Base-by-base conservation (phyloP, 2,888 invertebrate species). In the Griposia aprilina region DNA sequence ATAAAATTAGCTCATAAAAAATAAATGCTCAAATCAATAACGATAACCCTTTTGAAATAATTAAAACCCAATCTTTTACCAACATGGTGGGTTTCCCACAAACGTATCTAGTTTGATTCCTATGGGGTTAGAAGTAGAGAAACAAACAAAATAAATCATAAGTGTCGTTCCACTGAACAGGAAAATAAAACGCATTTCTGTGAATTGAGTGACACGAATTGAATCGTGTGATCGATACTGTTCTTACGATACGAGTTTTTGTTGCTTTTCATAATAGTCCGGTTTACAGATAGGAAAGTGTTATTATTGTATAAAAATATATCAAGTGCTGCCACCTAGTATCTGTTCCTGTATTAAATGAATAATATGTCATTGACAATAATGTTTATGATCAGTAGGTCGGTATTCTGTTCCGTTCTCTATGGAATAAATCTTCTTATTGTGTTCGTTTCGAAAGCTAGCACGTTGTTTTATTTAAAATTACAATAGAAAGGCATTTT, bases 151-250 rank as follows among this genome's bases (percentile, higher is more conserved):
- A 93, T 92, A 94, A 93, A 95, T 93, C 91, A 91, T 90, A 90
- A 91, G 88, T 93, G 94, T 92, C 95, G 86, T 92, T 89, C 87
- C 95, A 95, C 79, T 95, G 95, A 95, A 89, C 95, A 93, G 95
- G 95, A 95, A 95, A 96, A 95, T 95, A 93, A 93, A 93, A 91
- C 90, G 87, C 90, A 90, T 90, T 92, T 91, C 91, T 89, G 74
- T 81, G 89, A 87, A 90, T 85, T 89, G 88, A 86, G 88, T 90
- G 90, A 90, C 91, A 89, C 83, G 83, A 90, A 90, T 85, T 87
- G 88, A 89, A 86, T 85, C 71, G 79, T 83, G 76, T 84, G 90
- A 91, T 93, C 90, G 88, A 90, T 90, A 90, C 82, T 81, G 76
- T 87, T 88, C 88, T 91, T 89, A 90, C 90, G 77, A 23, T 71